Evolutionary conservation across 2,888 invertebrate genomes (phyloP).

Genomic region (Ceratothoa steindachneri): DNA sequence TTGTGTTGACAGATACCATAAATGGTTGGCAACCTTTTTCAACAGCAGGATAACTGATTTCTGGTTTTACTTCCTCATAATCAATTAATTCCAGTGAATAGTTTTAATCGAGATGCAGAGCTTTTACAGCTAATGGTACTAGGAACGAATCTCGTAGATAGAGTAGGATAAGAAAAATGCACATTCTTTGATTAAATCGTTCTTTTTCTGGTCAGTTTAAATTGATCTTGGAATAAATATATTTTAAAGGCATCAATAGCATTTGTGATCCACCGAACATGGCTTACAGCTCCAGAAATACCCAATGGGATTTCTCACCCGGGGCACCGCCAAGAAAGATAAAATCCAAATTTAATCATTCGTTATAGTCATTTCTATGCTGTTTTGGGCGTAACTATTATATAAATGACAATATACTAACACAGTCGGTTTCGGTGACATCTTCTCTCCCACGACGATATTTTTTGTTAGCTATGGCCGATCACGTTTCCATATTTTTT

Average conservation of each 20-base stretch:
- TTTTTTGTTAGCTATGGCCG: background rate
- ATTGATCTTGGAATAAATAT: background rate
- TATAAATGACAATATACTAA: background rate
- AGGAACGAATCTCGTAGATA: background rate
- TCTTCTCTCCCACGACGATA: background rate
- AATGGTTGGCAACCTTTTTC: too few species aligned
- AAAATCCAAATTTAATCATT: background rate
- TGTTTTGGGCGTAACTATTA: background rate
- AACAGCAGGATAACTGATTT: background rate
- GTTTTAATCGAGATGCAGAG: background rate
- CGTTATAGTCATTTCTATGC: background rate
- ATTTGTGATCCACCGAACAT: background rate
- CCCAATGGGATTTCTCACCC: background rate
- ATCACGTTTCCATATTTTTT: background rate
- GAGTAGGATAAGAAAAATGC: background rate
- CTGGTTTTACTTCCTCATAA: background rate
- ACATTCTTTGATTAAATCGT: background rate
- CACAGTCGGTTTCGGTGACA: background rate
- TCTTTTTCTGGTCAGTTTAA: background rate
- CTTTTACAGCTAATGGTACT: background rate
- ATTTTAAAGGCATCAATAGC: background rate
- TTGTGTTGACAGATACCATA: too few species aligned
- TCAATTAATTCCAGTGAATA: background rate
- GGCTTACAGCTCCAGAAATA: background rate
- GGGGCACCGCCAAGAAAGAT: background rate